Percentiles rank a stretch among this genome's conserved stretches.
Evolutionary conservation across 2,888 invertebrate species (phyloP).

Genomic region (Melanostoma mellinum): DNA sequence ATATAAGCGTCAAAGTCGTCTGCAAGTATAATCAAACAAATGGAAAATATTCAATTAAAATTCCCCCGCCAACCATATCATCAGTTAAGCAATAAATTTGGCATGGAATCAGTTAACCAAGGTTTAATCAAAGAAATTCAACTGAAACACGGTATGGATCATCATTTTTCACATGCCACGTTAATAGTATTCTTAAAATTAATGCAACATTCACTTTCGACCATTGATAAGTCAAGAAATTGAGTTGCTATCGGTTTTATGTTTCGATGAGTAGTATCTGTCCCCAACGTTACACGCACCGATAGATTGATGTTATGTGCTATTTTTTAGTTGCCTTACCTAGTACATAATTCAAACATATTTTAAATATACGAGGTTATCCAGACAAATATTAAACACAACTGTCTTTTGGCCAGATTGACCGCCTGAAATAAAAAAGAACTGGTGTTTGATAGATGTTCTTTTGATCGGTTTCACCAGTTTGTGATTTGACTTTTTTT

Average conservation of each 20-base stretch:
- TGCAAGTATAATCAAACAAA: slow-evolving; percentile 84
- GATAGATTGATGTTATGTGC: slow-evolving; percentile 29
- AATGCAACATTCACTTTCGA: slow-evolving; percentile 29
- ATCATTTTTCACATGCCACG: slow-evolving; percentile 79
- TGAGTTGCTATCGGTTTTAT: slow-evolving; percentile 20
- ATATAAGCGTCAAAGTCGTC: slow-evolving; percentile 99
- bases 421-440: slow-evolving; percentile 92
- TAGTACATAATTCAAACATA: slow-evolving; percentile 69
- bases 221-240: slow-evolving; percentile 54
- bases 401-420: slow-evolving; percentile 75
- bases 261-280: slow-evolving; percentile 63
- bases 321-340: slow-evolving; percentile 80
- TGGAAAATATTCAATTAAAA: slow-evolving; percentile 13
- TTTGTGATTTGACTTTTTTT: slow-evolving; percentile 73
- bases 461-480: slow-evolving; percentile 78
- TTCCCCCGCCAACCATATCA: background rate
- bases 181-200: slow-evolving; percentile 28
- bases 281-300: slow-evolving; percentile 43
- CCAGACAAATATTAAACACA: slow-evolving; percentile 68
- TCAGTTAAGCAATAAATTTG: slow-evolving; percentile 46
- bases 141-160: slow-evolving; percentile 84
- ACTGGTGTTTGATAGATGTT: slow-evolving; percentile 94
- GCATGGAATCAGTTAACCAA: slow-evolving; percentile 80
- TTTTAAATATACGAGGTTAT: slow-evolving; percentile 75
- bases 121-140: slow-evolving; percentile 84